phyloP scores from a whole-genome alignment of 2,888 invertebrate genomes.

The Philopedon plagiatum region DNA sequence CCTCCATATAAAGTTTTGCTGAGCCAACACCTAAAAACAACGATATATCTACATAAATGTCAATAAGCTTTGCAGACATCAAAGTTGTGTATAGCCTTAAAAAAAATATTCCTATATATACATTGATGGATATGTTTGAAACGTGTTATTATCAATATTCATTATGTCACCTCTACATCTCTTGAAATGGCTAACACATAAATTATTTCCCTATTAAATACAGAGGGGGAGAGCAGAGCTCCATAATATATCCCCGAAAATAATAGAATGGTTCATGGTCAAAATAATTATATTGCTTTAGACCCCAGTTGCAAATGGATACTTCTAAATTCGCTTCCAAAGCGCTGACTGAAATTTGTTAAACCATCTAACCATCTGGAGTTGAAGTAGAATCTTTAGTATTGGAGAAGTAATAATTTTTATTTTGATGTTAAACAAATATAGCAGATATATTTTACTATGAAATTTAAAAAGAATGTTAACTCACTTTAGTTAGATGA shows the following conservation, averaged over 20 bases:
- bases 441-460: too few relatives aligned
- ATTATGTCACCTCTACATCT: constrained; percentile 37
- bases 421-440: too few relatives aligned
- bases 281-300: constrained; percentile 64
- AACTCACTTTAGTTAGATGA: too few relatives aligned
- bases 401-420: too few relatives aligned
- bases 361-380: constrained; percentile 18
- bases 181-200: constrained; percentile 37
- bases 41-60: too few relatives aligned
- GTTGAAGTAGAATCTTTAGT: neutral
- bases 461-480: too few relatives aligned
- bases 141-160: constrained; percentile 15
- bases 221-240: constrained; percentile 43
- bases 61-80: too few relatives aligned
- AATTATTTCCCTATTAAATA: constrained; percentile 40
- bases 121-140: neutral
- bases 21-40: too few relatives aligned
- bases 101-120: too few relatives aligned
- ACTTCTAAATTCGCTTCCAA: too few relatives aligned
- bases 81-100: too few relatives aligned
- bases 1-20: too few relatives aligned
- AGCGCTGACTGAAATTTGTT: constrained; percentile 46
- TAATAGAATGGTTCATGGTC: constrained; percentile 59
- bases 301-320: constrained; percentile 55
- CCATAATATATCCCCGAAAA: constrained; percentile 49